phyloP scores from a whole-genome alignment of 2,888 invertebrate species.

The Torymus auratus region DNA sequence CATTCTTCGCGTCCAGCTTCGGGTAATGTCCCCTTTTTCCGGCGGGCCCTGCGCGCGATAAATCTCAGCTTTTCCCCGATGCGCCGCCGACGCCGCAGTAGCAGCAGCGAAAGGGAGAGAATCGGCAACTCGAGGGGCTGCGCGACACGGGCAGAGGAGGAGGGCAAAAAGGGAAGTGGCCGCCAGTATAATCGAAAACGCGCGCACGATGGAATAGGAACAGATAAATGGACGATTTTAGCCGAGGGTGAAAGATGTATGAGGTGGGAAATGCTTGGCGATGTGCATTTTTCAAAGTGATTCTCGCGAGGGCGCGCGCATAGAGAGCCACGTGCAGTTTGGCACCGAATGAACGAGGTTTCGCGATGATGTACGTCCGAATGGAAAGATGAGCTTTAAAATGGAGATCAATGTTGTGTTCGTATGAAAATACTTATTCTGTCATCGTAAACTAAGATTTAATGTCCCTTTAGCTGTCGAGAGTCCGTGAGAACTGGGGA shows the following conservation, averaged over 20 bases:
- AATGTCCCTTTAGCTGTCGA: no score
- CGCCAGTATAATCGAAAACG: conserved; percentile 2
- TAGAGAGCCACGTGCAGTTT: no score
- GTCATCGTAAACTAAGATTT: no score
- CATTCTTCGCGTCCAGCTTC: conserved; percentile 35
- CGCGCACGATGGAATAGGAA: not conserved
- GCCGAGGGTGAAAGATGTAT: conserved; percentile 3
- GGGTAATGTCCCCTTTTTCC: conserved; percentile 33
- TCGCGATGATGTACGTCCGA: no score
- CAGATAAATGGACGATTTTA: conserved; percentile 18
- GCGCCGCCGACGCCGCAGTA: conserved; percentile 16
- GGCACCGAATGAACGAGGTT: no score
- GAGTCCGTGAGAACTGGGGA: no score
- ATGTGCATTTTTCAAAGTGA: not conserved
- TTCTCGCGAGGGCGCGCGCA: not conserved
- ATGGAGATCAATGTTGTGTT: no score
- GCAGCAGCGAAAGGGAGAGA: not conserved
- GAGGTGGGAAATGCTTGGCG: not conserved
- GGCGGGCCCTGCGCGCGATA: conserved; percentile 31
- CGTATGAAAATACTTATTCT: no score
- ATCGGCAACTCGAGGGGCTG: no score
- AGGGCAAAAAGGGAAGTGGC: conserved; percentile 7
- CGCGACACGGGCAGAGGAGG: not conserved
- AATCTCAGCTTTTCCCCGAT: conserved; percentile 56
- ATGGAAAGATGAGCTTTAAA: no score